Conservation (phyloP, 2,888 invertebrate species). For the Hoplodrina ambigua region DNA sequence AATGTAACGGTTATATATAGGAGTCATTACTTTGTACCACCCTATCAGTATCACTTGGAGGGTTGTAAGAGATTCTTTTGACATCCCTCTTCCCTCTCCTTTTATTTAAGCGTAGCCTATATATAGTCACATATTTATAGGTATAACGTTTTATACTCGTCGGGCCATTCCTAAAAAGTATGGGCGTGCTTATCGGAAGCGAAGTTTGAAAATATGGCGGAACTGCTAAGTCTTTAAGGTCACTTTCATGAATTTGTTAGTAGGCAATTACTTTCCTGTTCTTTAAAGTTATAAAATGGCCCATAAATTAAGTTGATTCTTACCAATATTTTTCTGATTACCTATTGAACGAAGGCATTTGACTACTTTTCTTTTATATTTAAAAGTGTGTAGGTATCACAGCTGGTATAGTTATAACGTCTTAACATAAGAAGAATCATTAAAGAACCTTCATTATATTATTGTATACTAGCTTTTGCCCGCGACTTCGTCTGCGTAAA, state of each 20-base stretch:
- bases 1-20: conserved; percentile 3
- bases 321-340: conserved; percentile 6
- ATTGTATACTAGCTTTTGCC: too few relatives aligned
- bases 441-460: neutral
- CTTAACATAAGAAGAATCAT: neutral
- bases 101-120: conserved; percentile 39
- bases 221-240: conserved; percentile 38
- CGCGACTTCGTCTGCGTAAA: too few relatives aligned
- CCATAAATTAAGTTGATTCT: neutral
- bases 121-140: conserved; percentile 8
- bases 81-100: conserved; percentile 38
- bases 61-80: conserved; percentile 45
- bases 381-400: neutral
- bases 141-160: conserved; percentile 15
- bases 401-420: neutral
- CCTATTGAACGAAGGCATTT: conserved; percentile 12
- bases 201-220: conserved; percentile 51
- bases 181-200: conserved; percentile 8
- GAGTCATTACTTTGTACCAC: conserved; percentile 6
- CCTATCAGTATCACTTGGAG: conserved; percentile 6
- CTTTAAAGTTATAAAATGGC: conserved; percentile 25
- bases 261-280: conserved; percentile 30
- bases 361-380: too few relatives aligned
- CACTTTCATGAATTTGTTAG: conserved; percentile 36
- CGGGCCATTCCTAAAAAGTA: neutral